Percentiles rank a stretch among this genome's conserved stretches.
These are phyloP conservation scores for Drosophila micromelanica DNA, from an alignment of 1,140 invertebrate species.

Conservation along the genomic window DNA sequence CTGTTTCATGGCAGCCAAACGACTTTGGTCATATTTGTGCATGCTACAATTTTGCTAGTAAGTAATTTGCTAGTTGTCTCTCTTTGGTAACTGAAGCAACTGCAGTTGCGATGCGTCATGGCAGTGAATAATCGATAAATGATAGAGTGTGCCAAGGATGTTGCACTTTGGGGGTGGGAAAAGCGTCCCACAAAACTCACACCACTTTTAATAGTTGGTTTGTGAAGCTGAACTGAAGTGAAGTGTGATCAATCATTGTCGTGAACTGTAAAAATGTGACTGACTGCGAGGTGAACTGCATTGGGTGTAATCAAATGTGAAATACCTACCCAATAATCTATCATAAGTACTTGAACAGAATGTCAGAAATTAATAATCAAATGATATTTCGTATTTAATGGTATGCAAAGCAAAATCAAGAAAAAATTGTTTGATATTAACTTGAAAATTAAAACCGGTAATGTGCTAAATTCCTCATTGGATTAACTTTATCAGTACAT, in stretches of 20 bases:
- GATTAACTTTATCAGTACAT: too few species aligned
- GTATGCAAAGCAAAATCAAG: neutral
- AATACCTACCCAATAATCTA: conserved; percentile 18
- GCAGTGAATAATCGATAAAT: conserved; percentile 44
- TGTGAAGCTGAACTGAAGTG: conserved; percentile 3
- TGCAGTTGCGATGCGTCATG: conserved; percentile 42
- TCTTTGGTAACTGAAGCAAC: too few species aligned
- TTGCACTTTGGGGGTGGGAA: conserved; percentile 28
- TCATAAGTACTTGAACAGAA: conserved; percentile 1
- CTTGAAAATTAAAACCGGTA: too few species aligned
- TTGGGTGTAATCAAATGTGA: conserved; percentile 12
- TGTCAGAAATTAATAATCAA: neutral
- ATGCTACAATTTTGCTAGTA: conserved; percentile 72
- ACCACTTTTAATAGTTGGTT: neutral
- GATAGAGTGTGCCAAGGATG: conserved; percentile 49
- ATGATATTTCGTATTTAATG: neutral
- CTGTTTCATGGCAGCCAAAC: conserved; percentile 32
- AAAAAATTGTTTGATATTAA: too few species aligned
- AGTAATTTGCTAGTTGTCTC: conserved; percentile 51
- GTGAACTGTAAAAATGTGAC: conserved; percentile 7
- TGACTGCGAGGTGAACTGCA: conserved; percentile 27
- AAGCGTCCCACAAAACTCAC: conserved; percentile 18
- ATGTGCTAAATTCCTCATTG: too few species aligned
- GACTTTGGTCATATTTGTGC: conserved; percentile 68
- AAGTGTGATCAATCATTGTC: conserved; percentile 22